phyloP scores from a whole-genome alignment of 2,888 invertebrate genomes.

The Clitarchus hookeri region DNA sequence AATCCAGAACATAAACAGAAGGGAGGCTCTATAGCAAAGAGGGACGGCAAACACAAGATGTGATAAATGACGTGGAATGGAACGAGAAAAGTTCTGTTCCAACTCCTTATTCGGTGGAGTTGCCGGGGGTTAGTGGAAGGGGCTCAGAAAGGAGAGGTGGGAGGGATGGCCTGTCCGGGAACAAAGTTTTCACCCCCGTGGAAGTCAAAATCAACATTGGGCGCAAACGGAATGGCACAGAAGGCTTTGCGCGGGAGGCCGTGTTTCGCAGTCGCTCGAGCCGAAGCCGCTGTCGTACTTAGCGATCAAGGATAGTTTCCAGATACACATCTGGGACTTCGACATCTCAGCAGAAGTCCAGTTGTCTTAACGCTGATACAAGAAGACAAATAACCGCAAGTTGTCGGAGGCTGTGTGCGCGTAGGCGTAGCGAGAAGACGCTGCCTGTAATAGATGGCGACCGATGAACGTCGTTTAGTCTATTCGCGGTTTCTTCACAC shows the following conservation, averaged over 20 bases:
- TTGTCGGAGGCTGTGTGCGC: no score
- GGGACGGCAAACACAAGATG: background rate
- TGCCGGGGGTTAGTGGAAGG: no score
- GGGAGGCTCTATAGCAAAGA: background rate
- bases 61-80: constrained; percentile 14
- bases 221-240: background rate
- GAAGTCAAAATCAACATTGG: background rate
- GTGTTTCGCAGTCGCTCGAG: background rate
- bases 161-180: background rate
- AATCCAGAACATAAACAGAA: constrained; percentile 6
- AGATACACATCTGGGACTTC: background rate
- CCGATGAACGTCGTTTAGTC: no score
- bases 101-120: background rate
- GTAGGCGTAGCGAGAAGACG: no score
- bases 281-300: background rate
- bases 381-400: no score
- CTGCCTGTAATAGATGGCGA: no score
- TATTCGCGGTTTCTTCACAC: no score
- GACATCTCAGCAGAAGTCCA: no score
- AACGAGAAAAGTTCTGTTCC: constrained; percentile 6
- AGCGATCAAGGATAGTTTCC: background rate
- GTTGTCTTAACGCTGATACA: no score
- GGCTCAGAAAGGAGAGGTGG: background rate
- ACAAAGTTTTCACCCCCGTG: background rate
- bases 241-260: background rate